A percentile compares a stretch with the other conserved stretches of the same genome.
Conservation (phyloP, 2,888 invertebrate genomes). For the Thecocarcelia acutangulata region DNA sequence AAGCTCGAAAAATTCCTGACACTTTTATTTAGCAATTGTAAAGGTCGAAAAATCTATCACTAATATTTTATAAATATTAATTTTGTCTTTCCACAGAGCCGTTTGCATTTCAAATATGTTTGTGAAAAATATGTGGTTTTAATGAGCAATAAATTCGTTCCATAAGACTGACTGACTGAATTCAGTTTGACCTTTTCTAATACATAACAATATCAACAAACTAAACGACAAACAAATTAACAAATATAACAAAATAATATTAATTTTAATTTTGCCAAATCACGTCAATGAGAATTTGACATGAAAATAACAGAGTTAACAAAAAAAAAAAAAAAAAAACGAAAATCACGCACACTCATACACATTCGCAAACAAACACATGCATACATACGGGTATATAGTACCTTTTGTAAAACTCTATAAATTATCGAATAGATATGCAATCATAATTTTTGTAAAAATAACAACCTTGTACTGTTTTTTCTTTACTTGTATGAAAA, state of each 20-base stretch:
- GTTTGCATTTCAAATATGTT: too few species aligned
- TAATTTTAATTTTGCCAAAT: slow-evolving; percentile 49
- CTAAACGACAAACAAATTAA: slow-evolving; percentile 18
- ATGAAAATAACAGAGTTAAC: slow-evolving; percentile 44
- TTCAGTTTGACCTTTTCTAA: background rate
- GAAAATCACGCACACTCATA: slow-evolving; percentile 10
- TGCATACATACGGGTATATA: background rate
- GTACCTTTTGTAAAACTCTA: slow-evolving; percentile 3
- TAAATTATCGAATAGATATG: slow-evolving; percentile 57
- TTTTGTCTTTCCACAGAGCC: too few species aligned
- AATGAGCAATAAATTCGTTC: too few species aligned
- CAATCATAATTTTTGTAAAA: slow-evolving; percentile 30
- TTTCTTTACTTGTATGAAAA: slow-evolving; percentile 5
- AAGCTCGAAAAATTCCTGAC: too few species aligned
- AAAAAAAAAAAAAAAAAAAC: too few species aligned
- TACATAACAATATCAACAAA: slow-evolving; percentile 10
- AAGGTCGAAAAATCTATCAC: too few species aligned
- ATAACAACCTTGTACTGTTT: slow-evolving; percentile 52
- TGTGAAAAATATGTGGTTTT: too few species aligned
- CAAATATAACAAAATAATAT: slow-evolving; percentile 20
- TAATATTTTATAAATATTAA: too few species aligned
- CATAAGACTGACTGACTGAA: background rate
- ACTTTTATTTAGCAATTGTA: too few species aligned
- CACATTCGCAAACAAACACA: background rate
- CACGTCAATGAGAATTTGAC: slow-evolving; percentile 57